Conservation (phyloP, 2,113 vertebrate species). For the Ia io region DNA sequence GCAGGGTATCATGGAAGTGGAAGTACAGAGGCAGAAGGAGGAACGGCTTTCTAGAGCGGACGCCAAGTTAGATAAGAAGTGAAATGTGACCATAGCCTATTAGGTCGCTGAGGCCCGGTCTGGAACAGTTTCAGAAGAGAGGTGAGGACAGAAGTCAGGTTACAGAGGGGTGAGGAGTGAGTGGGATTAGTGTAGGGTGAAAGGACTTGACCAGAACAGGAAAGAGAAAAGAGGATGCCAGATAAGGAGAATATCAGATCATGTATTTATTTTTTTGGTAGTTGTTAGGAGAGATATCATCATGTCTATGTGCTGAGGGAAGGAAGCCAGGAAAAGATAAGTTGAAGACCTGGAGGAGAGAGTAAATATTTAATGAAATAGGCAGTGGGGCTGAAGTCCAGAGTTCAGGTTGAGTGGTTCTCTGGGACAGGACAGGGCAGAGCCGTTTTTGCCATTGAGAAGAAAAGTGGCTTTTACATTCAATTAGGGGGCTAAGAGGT, state of each 20-base stretch:
- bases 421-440: neutral
- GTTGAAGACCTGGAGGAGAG: neutral
- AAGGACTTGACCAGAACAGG: neutral
- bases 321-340: constrained; percentile 10
- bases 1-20: neutral
- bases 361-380: constrained; percentile 56
- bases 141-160: neutral
- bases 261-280: neutral
- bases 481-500: neutral
- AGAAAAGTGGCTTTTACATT: neutral
- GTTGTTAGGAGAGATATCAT: constrained; percentile 12
- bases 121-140: neutral
- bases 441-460: neutral
- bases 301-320: neutral
- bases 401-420: neutral
- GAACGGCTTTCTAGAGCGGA: neutral
- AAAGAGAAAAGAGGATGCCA: neutral
- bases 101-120: neutral
- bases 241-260: neutral
- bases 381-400: constrained; percentile 6
- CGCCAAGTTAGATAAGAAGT: constrained; percentile 43
- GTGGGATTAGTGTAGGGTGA: neutral
- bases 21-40: neutral
- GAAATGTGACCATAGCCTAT: neutral
- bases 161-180: neutral